Conservation (phyloP, 2,888 invertebrate species). For the Dexiosoma caninum region DNA sequence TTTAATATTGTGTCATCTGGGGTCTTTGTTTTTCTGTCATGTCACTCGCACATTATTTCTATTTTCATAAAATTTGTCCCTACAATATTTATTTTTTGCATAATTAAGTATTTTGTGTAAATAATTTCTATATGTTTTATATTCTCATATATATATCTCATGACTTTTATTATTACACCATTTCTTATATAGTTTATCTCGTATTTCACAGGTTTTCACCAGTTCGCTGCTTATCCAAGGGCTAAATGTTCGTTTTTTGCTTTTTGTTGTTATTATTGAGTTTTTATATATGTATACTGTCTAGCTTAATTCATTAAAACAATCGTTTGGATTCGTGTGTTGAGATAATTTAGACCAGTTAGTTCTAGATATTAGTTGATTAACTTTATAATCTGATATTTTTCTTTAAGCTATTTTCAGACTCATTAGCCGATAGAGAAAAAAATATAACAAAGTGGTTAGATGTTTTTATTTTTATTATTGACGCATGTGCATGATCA, state of each 20-base stretch:
- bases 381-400: too few species aligned
- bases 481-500: too few species aligned
- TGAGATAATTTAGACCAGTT: too few species aligned
- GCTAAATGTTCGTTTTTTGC: neutral
- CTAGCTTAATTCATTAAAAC: too few species aligned
- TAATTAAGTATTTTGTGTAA: neutral
- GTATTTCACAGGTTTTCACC: neutral
- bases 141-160: neutral
- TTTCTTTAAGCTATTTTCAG: too few species aligned
- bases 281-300: neutral
- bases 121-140: neutral
- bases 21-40: neutral
- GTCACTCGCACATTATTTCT: neutral
- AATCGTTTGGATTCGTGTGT: too few species aligned
- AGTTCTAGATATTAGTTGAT: too few species aligned
- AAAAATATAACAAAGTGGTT: too few species aligned
- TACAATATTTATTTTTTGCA: neutral
- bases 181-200: slow-evolving; percentile 41
- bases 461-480: too few species aligned
- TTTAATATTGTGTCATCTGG: neutral
- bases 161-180: slow-evolving; percentile 12
- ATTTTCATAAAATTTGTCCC: neutral
- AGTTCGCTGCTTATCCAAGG: slow-evolving; percentile 25
- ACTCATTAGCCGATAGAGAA: too few species aligned
- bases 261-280: neutral